A percentile compares a stretch with the other conserved stretches of the same genome.
These are phyloP conservation scores for Dermatemys mawii DNA, from an alignment of 2,113 vertebrate species.

Conservation along the genomic window DNA sequence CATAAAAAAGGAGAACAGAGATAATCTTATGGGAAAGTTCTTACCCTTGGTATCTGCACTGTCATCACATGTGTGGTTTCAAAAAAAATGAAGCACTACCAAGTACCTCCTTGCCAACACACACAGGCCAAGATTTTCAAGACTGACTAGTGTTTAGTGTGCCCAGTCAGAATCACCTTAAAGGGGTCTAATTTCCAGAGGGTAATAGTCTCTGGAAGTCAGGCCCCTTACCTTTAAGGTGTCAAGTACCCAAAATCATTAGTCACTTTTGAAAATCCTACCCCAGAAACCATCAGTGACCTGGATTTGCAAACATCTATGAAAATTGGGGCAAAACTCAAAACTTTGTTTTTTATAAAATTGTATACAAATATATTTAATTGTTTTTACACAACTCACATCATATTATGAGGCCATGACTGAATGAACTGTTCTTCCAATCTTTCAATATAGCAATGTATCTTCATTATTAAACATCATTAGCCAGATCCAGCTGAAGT, in stretches of 20 bases:
- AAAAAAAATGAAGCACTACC: not conserved
- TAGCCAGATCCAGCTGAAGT: accelerated
- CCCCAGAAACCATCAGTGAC: accelerated
- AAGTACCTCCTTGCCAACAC: not conserved
- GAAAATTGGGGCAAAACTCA: not conserved
- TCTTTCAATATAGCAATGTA: not conserved
- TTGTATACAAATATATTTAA: not conserved
- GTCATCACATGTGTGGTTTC: not conserved
- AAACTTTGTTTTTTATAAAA: not conserved
- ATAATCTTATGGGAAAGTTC: not conserved
- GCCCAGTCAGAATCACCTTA: not conserved
- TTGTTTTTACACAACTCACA: not conserved
- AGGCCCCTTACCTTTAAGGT: not conserved
- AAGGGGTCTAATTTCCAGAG: not conserved
- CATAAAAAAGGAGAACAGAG: constrained; percentile 14
- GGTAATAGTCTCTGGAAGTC: constrained; percentile 36
- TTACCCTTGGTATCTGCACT: not conserved
- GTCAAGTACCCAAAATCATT: accelerated
- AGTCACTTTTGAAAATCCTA: not conserved
- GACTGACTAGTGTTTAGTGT: not conserved
- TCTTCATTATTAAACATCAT: not conserved
- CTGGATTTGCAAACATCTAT: not conserved
- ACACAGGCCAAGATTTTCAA: not conserved
- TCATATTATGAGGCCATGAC: not conserved
- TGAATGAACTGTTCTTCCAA: not conserved